Percentiles rank a stretch among this genome's conserved stretches.
Evolutionary conservation across 2,888 invertebrate species (phyloP).

Genomic region (Drosophila mimetica): DNA sequence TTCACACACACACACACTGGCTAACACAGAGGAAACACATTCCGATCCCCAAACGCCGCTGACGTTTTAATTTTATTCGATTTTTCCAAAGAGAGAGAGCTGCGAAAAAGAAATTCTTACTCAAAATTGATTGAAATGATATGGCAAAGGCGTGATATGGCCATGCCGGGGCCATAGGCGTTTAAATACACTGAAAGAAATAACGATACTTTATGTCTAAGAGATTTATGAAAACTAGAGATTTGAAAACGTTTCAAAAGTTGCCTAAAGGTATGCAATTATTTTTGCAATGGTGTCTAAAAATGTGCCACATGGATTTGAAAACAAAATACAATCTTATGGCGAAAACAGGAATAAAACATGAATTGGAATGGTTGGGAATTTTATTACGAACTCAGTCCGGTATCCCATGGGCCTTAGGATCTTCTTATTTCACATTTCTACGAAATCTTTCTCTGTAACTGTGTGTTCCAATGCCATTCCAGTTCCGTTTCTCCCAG

Average conservation of each 20-base stretch:
- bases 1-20: slow-evolving; percentile 12
- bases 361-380: too few species aligned
- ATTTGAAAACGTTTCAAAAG: too few species aligned
- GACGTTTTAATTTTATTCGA: slow-evolving; percentile 80
- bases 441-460: not conserved
- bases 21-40: slow-evolving; percentile 61
- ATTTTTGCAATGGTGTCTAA: too few species aligned
- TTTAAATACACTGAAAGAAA: slow-evolving; percentile 11
- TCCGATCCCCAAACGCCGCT: slow-evolving; percentile 48
- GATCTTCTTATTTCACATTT: not conserved
- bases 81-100: slow-evolving; percentile 18
- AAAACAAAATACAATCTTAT: too few species aligned
- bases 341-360: too few species aligned
- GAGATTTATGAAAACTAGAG: too few species aligned
- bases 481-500: slow-evolving; percentile 19
- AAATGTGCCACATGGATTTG: too few species aligned
- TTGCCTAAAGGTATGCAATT: too few species aligned
- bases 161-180: slow-evolving; percentile 39
- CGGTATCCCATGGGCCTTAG: too few species aligned
- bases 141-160: slow-evolving; percentile 74
- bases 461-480: slow-evolving; percentile 12
- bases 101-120: slow-evolving; percentile 57
- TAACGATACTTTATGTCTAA: too few species aligned
- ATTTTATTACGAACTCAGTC: too few species aligned
- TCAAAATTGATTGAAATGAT: slow-evolving; percentile 80